Base-by-base conservation (phyloP, 2,888 invertebrate species). In the Melinopterus prodromus region DNA sequence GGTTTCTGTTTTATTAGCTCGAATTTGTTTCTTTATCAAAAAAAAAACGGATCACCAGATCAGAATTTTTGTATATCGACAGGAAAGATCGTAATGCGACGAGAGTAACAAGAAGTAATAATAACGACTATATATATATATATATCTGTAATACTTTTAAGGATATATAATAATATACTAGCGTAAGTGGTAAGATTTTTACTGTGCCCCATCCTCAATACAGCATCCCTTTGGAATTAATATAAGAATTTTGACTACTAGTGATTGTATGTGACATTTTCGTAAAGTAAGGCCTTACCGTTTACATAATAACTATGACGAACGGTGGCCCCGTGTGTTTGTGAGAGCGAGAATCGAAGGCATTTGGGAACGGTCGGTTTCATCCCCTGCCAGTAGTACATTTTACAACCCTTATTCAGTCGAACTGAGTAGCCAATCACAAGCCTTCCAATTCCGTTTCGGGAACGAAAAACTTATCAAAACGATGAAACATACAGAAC, bases 321-420 rank as follows among this genome's bases (percentile, higher is more conserved):
- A 26, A 26, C 26, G 26, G 26, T 26, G 26, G 26, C 26, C 26
- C 26, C 26, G 26, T 26, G 53, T 53, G 53, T 16, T 71, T 71
- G 16, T 71, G 71, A 71, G 71, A 70, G 15, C 70, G 15, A n/a
- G 70, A 70, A 70, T 26, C 26, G 26, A 26, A 26, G 26, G 26
- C 26, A 26, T 26, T 26, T 3, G 26, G 26, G 26, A 26, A 26
- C 88, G 88, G 88, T 88, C 87, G 87, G 35, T 74, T 74, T 16
- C 53, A 53, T 53, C 87, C 87, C 87, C 53, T 86, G 87, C 86
- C 83, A 85, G 84, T 86, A 87, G 86, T 86, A 86, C 53, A 53
- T 53, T 53, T 53, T 53, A 53, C 53, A 53, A 2, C 53, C 53
- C 53, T 53, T 53, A 53, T 53, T 14, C 14, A 74, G 6, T 85